Percentiles rank a stretch among this genome's conserved stretches.
Conservation (phyloP, 2,113 vertebrate species). For the Nematolebias whitei region DNA sequence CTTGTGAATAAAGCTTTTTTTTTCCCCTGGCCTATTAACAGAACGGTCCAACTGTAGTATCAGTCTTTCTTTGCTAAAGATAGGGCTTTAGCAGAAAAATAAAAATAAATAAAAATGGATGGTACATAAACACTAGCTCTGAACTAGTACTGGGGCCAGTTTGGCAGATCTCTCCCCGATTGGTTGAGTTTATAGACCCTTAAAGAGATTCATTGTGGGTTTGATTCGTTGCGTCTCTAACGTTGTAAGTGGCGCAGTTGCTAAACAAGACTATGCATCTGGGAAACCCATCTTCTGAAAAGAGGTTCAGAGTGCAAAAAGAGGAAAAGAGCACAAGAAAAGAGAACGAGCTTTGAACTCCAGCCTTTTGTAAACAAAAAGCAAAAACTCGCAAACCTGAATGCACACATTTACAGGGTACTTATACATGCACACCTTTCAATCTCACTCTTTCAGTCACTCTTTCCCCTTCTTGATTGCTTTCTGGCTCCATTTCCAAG, state of each 20-base stretch:
- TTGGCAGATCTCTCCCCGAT: too few species aligned
- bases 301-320: constrained; percentile 5
- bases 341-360: constrained; percentile 42
- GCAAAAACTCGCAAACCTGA: constrained; percentile 38
- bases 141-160: too few species aligned
- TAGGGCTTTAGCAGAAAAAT: too few species aligned
- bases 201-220: not conserved
- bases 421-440: constrained; percentile 24
- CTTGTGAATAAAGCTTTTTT: too few species aligned
- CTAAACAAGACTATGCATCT: constrained; percentile 1
- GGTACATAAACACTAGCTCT: too few species aligned
- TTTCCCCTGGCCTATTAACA: too few species aligned
- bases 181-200: not conserved
- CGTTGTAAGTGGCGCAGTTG: not conserved
- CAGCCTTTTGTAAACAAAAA: constrained; percentile 48
- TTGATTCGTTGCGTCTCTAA: not conserved
- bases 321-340: constrained; percentile 15
- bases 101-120: too few species aligned
- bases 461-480: constrained; percentile 44
- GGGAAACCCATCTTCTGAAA: not conserved
- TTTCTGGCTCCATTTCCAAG: constrained; percentile 76
- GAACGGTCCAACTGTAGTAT: too few species aligned
- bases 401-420: constrained; percentile 25
- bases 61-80: too few species aligned
- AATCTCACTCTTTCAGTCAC: constrained; percentile 36